phyloP scores from a whole-genome alignment of 2,797 vertebrate genomes.

The Caiman crocodilus region DNA sequence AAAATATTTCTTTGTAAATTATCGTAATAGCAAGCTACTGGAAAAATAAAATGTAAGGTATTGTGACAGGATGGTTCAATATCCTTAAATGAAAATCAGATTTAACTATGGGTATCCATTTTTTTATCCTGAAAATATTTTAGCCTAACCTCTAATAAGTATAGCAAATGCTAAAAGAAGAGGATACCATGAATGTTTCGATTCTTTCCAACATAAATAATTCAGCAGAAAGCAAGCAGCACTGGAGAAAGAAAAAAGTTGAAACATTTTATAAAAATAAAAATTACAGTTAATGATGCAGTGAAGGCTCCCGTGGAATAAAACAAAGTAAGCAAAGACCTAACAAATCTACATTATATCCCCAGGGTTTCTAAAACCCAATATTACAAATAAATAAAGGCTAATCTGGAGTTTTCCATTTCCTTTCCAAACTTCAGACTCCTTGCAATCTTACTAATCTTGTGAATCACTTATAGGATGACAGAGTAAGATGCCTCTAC shows the following conservation, averaged over 20 bases:
- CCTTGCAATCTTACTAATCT: not conserved
- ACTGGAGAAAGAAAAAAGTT: not conserved
- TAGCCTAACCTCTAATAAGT: not conserved
- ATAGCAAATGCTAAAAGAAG: not conserved
- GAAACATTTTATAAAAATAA: not conserved
- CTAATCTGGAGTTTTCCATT: not conserved
- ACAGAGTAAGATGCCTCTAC: too few species aligned
- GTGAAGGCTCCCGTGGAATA: not conserved
- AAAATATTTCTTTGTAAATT: not conserved
- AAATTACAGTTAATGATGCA: not conserved
- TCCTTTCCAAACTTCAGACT: not conserved
- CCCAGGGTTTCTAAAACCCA: not conserved
- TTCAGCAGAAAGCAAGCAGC: not conserved
- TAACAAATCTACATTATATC: not conserved
- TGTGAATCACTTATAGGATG: not conserved
- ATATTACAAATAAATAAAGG: not conserved
- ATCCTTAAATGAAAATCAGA: not conserved
- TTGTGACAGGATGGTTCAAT: not conserved
- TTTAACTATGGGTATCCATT: not conserved
- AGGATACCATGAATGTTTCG: not conserved
- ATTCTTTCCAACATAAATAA: not conserved
- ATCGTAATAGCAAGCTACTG: fast-evolving
- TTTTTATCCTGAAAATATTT: not conserved
- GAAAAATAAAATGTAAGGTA: not conserved
- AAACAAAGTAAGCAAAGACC: not conserved